Evolutionary conservation across 2,888 invertebrate species (phyloP), one percentile per base, ranked within the genome.

Genomic region (Tenthredo mesomela): DNA sequence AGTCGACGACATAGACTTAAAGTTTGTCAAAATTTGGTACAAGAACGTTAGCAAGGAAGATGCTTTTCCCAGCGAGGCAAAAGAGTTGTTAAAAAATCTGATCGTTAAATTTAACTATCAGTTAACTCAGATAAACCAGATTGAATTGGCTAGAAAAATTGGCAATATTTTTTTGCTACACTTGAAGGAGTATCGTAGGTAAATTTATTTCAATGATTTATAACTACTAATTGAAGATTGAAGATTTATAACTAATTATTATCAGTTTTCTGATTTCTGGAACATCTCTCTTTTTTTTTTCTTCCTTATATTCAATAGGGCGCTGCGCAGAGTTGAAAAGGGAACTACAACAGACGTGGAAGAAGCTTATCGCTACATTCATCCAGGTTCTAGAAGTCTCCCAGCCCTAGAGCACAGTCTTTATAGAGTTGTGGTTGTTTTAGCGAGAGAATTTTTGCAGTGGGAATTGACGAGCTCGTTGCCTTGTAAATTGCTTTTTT

Each of bases 381-480:
- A 92, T 87, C 91, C 92, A n/a, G 92, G 91, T 84, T 90, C 92
- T 70, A 88, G 91, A 43, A 91, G 88, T 54, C 10, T 85, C 5
- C 78, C 88, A 75, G 93, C 95, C 0, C 93, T 95, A 9, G 95
- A 96, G 78, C 95, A 96, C 88, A 95, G 95, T 86, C 93, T 95
- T 1, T 94, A 95, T 88, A 94, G 95, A 85, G 91, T 96, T 37
- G 94, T 96, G n/a, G 93, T 95, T 12, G 91, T 96, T 15, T 91
- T 96, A 15, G 89, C 92, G 18, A 95, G 95, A 88, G 96, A 96
- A 89, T 94, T 96, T 47, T 93, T 96, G 1, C 95, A 95, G 0
- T 96, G 96, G 95, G 96, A 96, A 89, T 89, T 96, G 4, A 95
- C 95, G 94, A 96, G 95, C 87, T 96, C 96, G 0, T 94, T 96